Evolutionary conservation across 1,140 invertebrate species (phyloP).

Genomic region (Oscheius sp.): DNA sequence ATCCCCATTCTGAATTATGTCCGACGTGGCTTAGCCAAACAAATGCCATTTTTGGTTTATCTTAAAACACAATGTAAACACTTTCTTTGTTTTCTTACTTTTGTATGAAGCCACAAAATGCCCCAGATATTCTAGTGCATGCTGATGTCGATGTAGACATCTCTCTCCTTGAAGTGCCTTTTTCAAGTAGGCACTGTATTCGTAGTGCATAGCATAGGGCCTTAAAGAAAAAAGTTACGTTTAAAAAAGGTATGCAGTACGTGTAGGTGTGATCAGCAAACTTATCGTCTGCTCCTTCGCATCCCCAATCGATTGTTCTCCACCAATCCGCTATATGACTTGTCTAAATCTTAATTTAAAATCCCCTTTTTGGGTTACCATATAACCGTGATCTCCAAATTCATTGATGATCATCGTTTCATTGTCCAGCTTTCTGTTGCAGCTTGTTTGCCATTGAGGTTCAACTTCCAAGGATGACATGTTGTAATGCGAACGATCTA

Average conservation of each 20-base stretch:
- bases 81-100: too few relatives aligned
- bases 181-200: not conserved
- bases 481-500: too few relatives aligned
- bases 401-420: too few relatives aligned
- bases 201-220: not conserved
- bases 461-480: too few relatives aligned
- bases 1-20: not conserved
- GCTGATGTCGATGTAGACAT: not conserved
- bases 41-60: not conserved
- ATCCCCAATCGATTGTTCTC: not conserved
- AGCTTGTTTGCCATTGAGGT: too few relatives aligned
- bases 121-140: not conserved
- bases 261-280: not conserved
- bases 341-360: not conserved
- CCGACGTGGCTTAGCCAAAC: not conserved
- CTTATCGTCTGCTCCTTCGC: too few relatives aligned
- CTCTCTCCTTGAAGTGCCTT: not conserved
- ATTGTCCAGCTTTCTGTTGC: too few relatives aligned
- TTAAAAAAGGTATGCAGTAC: not conserved
- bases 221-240: not conserved
- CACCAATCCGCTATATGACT: too few relatives aligned
- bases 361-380: not conserved
- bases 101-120: not conserved
- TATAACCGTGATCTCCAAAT: not conserved
- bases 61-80: too few relatives aligned